phyloP scores from a whole-genome alignment of 2,797 vertebrate species.

The Clarias laeviceps region DNA sequence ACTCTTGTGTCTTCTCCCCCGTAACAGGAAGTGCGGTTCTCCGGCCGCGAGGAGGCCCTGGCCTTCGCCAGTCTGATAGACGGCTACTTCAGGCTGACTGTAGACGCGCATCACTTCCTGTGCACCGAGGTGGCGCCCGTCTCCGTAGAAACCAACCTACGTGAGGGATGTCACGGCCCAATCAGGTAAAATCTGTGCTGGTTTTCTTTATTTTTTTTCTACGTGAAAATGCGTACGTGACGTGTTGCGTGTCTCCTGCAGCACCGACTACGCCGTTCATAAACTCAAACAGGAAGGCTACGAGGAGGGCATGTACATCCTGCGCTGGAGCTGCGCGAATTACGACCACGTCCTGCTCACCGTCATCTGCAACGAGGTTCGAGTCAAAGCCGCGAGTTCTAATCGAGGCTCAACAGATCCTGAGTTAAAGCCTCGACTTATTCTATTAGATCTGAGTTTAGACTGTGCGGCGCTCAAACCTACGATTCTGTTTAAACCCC shows the following conservation, averaged over 20 bases:
- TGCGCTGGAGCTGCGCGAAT: constrained; percentile 84
- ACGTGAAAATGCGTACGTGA: neutral
- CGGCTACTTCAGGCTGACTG: constrained; percentile 84
- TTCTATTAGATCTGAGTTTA: neutral
- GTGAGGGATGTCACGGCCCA: constrained; percentile 84
- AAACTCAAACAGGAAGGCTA: constrained; percentile 82
- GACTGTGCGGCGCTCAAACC: neutral
- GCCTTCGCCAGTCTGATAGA: constrained; percentile 82
- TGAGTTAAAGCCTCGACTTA: neutral
- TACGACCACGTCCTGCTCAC: constrained; percentile 86
- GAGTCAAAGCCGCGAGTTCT: too few relatives aligned
- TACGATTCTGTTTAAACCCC: too few relatives aligned
- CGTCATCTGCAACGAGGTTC: constrained; percentile 80
- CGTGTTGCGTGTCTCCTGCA: constrained; percentile 53
- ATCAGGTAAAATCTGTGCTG: constrained; percentile 72
- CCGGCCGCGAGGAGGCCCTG: constrained; percentile 74
- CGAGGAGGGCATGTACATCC: constrained; percentile 81
- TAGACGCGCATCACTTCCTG: constrained; percentile 86
- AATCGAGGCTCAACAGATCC: neutral
- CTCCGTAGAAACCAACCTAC: constrained; percentile 79
- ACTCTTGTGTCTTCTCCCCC: neutral
- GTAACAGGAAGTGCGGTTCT: constrained; percentile 76
- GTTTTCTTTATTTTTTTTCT: too few relatives aligned
- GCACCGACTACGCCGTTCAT: constrained; percentile 83
- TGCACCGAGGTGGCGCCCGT: constrained; percentile 84